Evolutionary conservation across 2,888 invertebrate genomes (phyloP).

Genomic region (Drosophila robusta): DNA sequence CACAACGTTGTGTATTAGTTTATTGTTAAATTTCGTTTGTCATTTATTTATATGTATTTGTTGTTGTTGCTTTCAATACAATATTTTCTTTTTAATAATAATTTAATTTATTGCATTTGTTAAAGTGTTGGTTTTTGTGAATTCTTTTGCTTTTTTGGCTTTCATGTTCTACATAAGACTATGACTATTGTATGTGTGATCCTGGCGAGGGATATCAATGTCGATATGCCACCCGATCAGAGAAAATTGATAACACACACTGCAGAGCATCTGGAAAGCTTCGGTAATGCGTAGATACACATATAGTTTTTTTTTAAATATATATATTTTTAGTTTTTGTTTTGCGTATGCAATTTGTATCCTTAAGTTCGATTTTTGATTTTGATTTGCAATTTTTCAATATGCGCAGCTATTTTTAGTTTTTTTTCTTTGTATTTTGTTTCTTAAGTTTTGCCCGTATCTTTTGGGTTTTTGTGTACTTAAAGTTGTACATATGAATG

Average conservation of each 20-base stretch:
- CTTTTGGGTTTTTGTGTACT: neutral
- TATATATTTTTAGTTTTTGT: neutral
- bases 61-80: constrained; percentile 56
- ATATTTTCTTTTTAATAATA: constrained; percentile 48
- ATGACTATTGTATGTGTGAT: constrained; percentile 29
- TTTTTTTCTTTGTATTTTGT: constrained; percentile 1
- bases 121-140: constrained; percentile 20
- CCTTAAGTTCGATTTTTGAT: constrained; percentile 54
- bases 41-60: constrained; percentile 48
- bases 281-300: constrained; percentile 17
- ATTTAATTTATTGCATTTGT: constrained; percentile 54
- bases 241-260: constrained; percentile 11
- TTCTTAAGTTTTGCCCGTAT: neutral
- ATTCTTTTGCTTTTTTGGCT: constrained; percentile 30
- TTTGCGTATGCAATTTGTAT: constrained; percentile 31
- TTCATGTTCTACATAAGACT: constrained; percentile 37
- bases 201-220: constrained; percentile 4
- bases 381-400: constrained; percentile 43
- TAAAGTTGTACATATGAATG: neutral
- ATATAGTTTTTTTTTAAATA: constrained; percentile 1
- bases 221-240: constrained; percentile 7
- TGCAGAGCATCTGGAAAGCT: constrained; percentile 37
- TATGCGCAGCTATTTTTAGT: constrained; percentile 26
- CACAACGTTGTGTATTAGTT: neutral
- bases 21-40: constrained; percentile 36